Conservation (phyloP, 2,888 invertebrate genomes). For the Xestobium rufovillosum region DNA sequence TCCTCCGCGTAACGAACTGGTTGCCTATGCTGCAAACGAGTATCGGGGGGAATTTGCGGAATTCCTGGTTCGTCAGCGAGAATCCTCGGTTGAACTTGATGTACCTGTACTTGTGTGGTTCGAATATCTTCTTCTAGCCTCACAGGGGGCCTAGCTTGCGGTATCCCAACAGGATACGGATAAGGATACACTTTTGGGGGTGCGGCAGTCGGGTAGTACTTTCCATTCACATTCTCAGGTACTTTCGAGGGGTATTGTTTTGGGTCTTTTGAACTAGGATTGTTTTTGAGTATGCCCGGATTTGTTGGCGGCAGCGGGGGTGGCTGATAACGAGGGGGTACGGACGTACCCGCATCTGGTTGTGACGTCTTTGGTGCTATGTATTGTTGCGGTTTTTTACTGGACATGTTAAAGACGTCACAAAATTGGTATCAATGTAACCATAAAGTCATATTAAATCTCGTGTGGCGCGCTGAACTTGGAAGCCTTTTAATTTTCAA, state of each 20-base stretch:
- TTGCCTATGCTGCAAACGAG: constrained; percentile 32
- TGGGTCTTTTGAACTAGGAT: constrained; percentile 16
- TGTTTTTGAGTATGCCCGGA: constrained; percentile 57
- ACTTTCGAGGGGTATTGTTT: constrained; percentile 34
- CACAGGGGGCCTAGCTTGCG: constrained; percentile 6
- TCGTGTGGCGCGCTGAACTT: constrained; percentile 4
- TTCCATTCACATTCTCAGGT: constrained; percentile 26
- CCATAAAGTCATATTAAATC: constrained; percentile 19
- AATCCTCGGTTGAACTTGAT: constrained; percentile 30
- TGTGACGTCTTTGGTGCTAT: constrained; percentile 34
- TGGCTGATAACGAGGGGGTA: constrained; percentile 74
- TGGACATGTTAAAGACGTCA: constrained; percentile 40
- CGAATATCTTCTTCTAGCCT: constrained; percentile 31
- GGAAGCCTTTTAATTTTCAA: constrained; percentile 36
- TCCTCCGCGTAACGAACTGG: constrained; percentile 36
- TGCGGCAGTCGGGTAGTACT: constrained; percentile 21
- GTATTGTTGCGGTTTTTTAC: constrained; percentile 41
- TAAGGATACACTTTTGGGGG: constrained; percentile 16
- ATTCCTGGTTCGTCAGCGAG: constrained; percentile 34
- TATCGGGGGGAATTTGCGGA: constrained; percentile 26
- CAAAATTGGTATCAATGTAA: constrained; percentile 19
- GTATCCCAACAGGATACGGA: constrained; percentile 16
- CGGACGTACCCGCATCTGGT: constrained; percentile 35
- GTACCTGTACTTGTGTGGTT: constrained; percentile 36
- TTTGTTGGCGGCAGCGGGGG: constrained; percentile 59